Conservation (phyloP, 1,140 invertebrate genomes). For the Episyrphus balteatus region DNA sequence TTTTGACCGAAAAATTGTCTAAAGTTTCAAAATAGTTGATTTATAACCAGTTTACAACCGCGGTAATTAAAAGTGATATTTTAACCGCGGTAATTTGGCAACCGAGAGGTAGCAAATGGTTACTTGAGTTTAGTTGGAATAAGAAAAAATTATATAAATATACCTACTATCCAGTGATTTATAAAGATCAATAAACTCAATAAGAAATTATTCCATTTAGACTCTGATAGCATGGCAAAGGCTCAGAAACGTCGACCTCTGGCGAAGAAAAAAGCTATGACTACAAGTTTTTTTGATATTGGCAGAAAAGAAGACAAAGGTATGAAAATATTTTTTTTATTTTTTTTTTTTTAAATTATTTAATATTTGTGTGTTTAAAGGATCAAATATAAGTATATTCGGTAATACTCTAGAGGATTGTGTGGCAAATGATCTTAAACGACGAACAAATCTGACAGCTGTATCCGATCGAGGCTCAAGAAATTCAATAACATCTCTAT, state of each 20-base stretch:
- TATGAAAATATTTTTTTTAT: conserved; percentile 38
- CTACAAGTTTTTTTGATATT: conserved; percentile 73
- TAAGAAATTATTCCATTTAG: conserved; percentile 4
- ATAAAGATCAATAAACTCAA: no score
- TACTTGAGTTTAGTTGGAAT: no score
- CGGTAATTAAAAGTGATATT: no score
- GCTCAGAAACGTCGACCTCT: conserved; percentile 60
- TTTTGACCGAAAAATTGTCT: no score
- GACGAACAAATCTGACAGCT: conserved; percentile 4
- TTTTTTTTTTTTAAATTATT: background rate
- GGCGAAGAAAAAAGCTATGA: conserved; percentile 70
- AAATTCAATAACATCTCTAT: conserved; percentile 19
- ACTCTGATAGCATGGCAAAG: conserved; percentile 38
- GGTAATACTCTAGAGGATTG: conserved; percentile 71
- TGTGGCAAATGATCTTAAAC: conserved; percentile 56
- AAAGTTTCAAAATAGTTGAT: no score
- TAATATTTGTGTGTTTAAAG: conserved; percentile 5
- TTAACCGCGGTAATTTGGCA: no score
- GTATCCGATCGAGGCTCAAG: conserved; percentile 13
- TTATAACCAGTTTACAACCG: no score
- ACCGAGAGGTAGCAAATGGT: no score
- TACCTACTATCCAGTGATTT: no score
- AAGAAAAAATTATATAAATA: no score
- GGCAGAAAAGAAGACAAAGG: conserved; percentile 55
- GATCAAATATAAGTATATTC: conserved; percentile 47